Evolutionary conservation across 2,888 invertebrate species (phyloP).

Genomic region (Caenorhabditis doughertyi): DNA sequence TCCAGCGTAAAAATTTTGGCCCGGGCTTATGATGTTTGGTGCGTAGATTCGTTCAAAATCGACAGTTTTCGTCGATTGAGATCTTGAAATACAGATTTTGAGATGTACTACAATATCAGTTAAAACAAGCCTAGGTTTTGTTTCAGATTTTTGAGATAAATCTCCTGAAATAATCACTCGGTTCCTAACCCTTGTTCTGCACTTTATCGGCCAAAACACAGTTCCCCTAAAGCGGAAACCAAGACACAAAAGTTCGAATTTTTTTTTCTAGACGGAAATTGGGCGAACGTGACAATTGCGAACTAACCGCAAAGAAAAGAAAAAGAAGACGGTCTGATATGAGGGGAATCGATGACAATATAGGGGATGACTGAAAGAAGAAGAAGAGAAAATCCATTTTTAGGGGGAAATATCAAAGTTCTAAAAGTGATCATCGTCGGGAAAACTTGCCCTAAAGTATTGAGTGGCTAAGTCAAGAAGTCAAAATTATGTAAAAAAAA

Average conservation of each 20-base stretch:
- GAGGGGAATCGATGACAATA: neutral
- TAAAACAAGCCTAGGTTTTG: too few relatives aligned
- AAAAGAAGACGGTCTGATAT: neutral
- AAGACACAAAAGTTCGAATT: neutral
- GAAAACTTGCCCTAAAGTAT: neutral
- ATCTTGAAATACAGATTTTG: too few relatives aligned
- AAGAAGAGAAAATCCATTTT: neutral
- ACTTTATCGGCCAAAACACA: neutral
- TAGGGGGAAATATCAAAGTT: constrained; percentile 6
- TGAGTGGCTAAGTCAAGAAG: too few relatives aligned
- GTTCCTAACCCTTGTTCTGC: neutral
- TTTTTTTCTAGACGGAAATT: neutral
- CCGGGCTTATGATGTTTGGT: too few relatives aligned
- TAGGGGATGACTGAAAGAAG: neutral
- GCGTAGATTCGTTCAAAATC: too few relatives aligned
- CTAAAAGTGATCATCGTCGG: neutral
- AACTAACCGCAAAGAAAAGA: neutral
- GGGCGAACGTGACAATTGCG: constrained; percentile 23
- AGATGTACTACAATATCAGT: too few relatives aligned
- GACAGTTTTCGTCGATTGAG: too few relatives aligned
- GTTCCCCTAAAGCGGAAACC: too few relatives aligned
- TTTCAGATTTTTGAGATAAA: too few relatives aligned
- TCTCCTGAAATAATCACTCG: neutral
- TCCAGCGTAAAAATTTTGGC: too few relatives aligned
- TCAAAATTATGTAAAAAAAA: too few relatives aligned